Conservation (phyloP, 2,888 invertebrate genomes). For the Halictus ligatus region DNA sequence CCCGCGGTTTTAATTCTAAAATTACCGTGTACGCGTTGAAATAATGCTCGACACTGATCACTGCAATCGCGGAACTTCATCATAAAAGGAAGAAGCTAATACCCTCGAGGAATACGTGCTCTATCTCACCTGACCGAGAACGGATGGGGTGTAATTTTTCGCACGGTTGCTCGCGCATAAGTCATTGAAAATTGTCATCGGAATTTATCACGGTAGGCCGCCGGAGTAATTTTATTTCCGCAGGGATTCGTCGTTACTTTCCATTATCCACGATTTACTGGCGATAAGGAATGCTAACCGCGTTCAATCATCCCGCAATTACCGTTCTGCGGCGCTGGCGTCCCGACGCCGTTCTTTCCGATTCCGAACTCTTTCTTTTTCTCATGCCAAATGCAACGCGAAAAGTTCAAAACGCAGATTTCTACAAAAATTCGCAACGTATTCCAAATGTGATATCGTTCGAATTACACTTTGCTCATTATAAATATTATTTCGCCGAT, state of each 20-base stretch:
- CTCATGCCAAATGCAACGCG: too few species aligned
- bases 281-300: slow-evolving; percentile 28
- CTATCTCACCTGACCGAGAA: slow-evolving; percentile 51
- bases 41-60: not conserved
- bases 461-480: not conserved
- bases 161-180: slow-evolving; percentile 49
- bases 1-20: not conserved
- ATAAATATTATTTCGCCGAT: not conserved
- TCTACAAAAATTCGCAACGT: too few species aligned
- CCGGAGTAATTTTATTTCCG: slow-evolving; percentile 52
- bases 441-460: too few species aligned
- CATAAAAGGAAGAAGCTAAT: slow-evolving; percentile 23
- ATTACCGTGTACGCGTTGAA: not conserved
- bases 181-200: slow-evolving; percentile 59
- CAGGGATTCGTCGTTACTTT: slow-evolving; percentile 43
- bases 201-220: slow-evolving; percentile 41
- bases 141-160: slow-evolving; percentile 61
- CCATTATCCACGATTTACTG: slow-evolving; percentile 37
- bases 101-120: slow-evolving; percentile 47
- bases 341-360: too few species aligned
- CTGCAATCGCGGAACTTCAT: slow-evolving; percentile 49
- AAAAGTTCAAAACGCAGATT: too few species aligned
- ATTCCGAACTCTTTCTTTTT: too few species aligned
- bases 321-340: slow-evolving; percentile 2
- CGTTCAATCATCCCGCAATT: slow-evolving; percentile 47